Percentiles rank a stretch among this genome's conserved stretches.
These are phyloP conservation scores for Oncorhynchus gorbuscha DNA, from an alignment of 2,113 vertebrate genomes.

Conservation along the genomic window DNA sequence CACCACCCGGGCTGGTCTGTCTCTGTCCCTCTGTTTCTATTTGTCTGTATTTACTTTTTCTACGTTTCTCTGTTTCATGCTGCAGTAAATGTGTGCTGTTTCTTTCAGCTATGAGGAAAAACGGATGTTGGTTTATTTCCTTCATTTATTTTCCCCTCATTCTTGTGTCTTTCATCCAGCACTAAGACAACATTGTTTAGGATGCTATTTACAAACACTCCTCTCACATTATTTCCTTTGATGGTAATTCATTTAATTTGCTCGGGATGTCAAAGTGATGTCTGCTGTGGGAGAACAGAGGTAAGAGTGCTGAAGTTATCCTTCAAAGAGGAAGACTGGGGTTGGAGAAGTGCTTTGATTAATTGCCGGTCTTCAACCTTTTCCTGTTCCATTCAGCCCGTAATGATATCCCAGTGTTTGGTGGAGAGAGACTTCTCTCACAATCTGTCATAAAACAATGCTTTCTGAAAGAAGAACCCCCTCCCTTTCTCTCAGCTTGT, in stretches of 20 bases:
- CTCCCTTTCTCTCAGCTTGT: conserved; percentile 26
- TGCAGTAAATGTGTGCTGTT: conserved; percentile 4
- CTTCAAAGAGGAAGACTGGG: conserved; percentile 23
- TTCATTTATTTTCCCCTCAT: conserved; percentile 42
- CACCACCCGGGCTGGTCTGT: conserved; percentile 45
- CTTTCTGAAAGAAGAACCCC: conserved; percentile 31
- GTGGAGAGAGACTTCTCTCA: conserved; percentile 1
- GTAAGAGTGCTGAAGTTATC: conserved; percentile 23
- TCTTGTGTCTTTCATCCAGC: conserved; percentile 49
- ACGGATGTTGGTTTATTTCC: conserved; percentile 43
- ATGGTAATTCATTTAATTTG: conserved; percentile 51
- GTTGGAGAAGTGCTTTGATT: conserved; percentile 39
- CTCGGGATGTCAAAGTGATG: conserved; percentile 29
- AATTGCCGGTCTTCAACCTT: conserved; percentile 26
- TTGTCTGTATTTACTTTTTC: conserved; percentile 12
- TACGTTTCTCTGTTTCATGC: background rate
- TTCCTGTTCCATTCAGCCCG: conserved; percentile 32
- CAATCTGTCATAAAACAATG: conserved; percentile 19
- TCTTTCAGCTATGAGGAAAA: conserved; percentile 38
- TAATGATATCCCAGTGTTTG: conserved; percentile 29
- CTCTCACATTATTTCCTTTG: conserved; percentile 21
- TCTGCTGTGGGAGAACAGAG: conserved; percentile 10
- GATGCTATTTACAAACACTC: conserved; percentile 46
- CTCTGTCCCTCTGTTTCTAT: conserved; percentile 13
- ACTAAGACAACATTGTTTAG: conserved; percentile 47